A percentile compares a stretch with the other conserved stretches of the same genome.
Conservation (phyloP, 2,888 invertebrate genomes). For the Rhagophthalmus giganteus region DNA sequence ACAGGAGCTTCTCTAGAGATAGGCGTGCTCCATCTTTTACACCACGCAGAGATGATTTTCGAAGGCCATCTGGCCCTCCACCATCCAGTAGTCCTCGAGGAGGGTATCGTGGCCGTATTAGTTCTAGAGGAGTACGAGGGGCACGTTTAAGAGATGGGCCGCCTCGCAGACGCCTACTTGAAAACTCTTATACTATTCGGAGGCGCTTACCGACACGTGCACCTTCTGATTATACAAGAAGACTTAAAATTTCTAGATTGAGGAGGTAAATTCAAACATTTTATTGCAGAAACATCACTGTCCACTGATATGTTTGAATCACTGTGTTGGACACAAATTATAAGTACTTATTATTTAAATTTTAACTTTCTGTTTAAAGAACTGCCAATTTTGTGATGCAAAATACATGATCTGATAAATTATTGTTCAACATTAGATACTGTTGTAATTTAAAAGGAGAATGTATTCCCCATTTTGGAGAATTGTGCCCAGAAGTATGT, state of each 20-base stretch:
- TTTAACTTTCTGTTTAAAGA: too few species aligned
- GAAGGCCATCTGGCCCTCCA: constrained; percentile 47
- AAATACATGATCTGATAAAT: too few species aligned
- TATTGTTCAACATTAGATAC: too few species aligned
- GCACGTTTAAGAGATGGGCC: constrained; percentile 58
- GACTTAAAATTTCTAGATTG: constrained; percentile 53
- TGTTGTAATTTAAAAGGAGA: too few species aligned
- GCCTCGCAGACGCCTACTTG: constrained; percentile 61
- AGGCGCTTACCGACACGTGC: constrained; percentile 55
- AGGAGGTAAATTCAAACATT: constrained; percentile 55
- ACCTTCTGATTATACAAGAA: constrained; percentile 52
- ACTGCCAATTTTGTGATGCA: too few species aligned
- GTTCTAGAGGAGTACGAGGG: constrained; percentile 57
- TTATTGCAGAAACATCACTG: constrained; percentile 28
- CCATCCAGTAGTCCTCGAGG: constrained; percentile 49
- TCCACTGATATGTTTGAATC: constrained; percentile 25
- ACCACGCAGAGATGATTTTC: constrained; percentile 51
- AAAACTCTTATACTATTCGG: constrained; percentile 61
- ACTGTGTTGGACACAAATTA: too few species aligned
- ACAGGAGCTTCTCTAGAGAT: constrained; percentile 59
- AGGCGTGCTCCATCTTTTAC: constrained; percentile 46
- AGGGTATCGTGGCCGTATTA: constrained; percentile 41
- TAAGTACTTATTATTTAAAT: too few species aligned
- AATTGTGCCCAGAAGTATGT: too few species aligned
- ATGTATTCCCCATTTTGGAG: too few species aligned